Base-by-base conservation (phyloP, 2,113 vertebrate genomes). In the Callopanchax toddi region DNA sequence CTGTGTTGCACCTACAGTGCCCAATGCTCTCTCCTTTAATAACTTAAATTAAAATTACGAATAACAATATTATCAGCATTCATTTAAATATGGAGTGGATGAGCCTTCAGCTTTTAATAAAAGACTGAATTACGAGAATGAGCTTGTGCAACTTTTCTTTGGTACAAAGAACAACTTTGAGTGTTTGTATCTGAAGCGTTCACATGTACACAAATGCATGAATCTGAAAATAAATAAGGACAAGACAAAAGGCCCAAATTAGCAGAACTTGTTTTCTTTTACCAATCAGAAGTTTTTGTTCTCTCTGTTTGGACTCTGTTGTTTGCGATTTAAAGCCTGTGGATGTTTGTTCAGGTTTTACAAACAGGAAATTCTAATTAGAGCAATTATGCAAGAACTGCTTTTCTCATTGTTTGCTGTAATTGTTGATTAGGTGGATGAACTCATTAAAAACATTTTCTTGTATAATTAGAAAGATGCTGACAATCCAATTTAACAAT, bases 381-480 rank as follows among this genome's bases (percentile, higher is more conserved):
- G n/a, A 85, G 60, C 25, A 51, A 16, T 49, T 40, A 67, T 59
- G 53, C 60, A 74, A 42, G 45, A 55, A 71, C 60, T 67, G 42
- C 66, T 59, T 74, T 65, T 78, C 50, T 44, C 66, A 71, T 77
- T 81, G 55, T 76, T 74, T 83, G 55, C 60, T 45, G 3, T 57
- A 39, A 63, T 67, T 59, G 61, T 74, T 80, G 68, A 83, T 81
- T 73, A 68, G 53, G 49, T 57, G 54, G 51, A 71, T 73, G 51
- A 67, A 76, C 58, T 82, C 29, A 78, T 74, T 81, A 69, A 67
- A 82, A 52, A 26, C 34, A 67, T 74, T 74, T 72, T 43, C 52
- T 71, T 36, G 37, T 46, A 36, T 73, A 71, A 84, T 80, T 78
- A 74, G 50, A 37, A 74, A 63, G 49, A 72, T 80, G 65, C 78